A percentile compares a stretch with the other conserved stretches of the same genome.
These are phyloP conservation scores for Trachymyrmex cornetzi DNA, from an alignment of 1,140 invertebrate species.

Conservation along the genomic window DNA sequence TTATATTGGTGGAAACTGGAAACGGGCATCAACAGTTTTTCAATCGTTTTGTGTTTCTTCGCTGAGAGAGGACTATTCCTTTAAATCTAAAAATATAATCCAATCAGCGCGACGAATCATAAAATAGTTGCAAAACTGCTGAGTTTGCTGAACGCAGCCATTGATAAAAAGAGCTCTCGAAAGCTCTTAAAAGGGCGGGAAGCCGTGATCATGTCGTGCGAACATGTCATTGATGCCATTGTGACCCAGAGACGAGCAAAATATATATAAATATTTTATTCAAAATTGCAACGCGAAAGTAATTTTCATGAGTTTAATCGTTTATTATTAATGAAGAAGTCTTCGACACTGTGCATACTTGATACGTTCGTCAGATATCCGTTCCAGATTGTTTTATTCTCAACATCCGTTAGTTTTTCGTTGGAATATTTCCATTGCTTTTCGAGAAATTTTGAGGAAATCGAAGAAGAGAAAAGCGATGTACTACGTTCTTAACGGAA, in stretches of 20 bases:
- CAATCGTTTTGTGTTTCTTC: too few relatives aligned
- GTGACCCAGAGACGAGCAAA: not conserved
- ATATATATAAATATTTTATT: not conserved
- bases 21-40: too few relatives aligned
- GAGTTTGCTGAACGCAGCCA: too few relatives aligned
- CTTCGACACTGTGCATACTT: not conserved
- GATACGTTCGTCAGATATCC: not conserved
- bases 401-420: not conserved
- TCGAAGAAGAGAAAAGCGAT: not conserved
- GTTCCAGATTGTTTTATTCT: not conserved
- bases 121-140: too few relatives aligned
- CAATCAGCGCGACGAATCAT: too few relatives aligned
- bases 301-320: not conserved
- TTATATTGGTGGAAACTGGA: too few relatives aligned
- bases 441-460: not conserved
- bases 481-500: not conserved
- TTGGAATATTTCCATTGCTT: not conserved
- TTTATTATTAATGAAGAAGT: not conserved
- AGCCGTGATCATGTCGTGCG: not conserved
- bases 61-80: too few relatives aligned
- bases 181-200: slow-evolving; percentile 37
- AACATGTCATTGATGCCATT: not conserved
- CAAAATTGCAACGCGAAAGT: not conserved
- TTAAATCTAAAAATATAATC: too few relatives aligned
- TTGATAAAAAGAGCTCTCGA: too few relatives aligned